These are phyloP conservation scores for Bombus vancouverensis DNA, from an alignment of 1,140 invertebrate species.

Conservation along the genomic window DNA sequence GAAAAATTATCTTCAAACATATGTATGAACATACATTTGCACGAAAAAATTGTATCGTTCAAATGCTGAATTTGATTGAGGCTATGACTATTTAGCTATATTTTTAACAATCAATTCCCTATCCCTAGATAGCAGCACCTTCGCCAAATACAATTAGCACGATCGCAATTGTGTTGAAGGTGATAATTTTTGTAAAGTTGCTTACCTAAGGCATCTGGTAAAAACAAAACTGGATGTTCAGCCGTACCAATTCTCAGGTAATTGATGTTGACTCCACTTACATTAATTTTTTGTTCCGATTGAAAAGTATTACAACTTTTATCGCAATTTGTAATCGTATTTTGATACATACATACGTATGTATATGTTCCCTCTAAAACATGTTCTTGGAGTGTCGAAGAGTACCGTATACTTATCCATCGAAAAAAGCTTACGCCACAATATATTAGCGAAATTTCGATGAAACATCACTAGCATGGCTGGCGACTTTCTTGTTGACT, in stretches of 20 bases:
- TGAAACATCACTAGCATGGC: not conserved
- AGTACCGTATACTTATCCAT: not conserved
- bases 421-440: not conserved
- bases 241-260: conserved; percentile 89
- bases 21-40: not conserved
- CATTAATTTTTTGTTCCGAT: conserved; percentile 83
- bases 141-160: not conserved
- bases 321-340: not conserved
- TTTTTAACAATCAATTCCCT: not conserved
- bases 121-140: not conserved
- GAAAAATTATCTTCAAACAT: not conserved
- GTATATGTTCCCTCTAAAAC: not conserved
- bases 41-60: not conserved
- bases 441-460: not conserved
- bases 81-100: not conserved
- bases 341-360: not conserved
- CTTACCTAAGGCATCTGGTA: conserved; percentile 90
- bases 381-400: not conserved
- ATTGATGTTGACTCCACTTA: conserved; percentile 86
- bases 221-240: conserved; percentile 86
- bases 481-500: not conserved
- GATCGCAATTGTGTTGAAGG: not conserved
- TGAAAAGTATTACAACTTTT: not conserved
- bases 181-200: not conserved
- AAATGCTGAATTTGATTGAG: not conserved